phyloP scores from a whole-genome alignment of 2,888 invertebrate genomes.

The Lingula anatina region DNA sequence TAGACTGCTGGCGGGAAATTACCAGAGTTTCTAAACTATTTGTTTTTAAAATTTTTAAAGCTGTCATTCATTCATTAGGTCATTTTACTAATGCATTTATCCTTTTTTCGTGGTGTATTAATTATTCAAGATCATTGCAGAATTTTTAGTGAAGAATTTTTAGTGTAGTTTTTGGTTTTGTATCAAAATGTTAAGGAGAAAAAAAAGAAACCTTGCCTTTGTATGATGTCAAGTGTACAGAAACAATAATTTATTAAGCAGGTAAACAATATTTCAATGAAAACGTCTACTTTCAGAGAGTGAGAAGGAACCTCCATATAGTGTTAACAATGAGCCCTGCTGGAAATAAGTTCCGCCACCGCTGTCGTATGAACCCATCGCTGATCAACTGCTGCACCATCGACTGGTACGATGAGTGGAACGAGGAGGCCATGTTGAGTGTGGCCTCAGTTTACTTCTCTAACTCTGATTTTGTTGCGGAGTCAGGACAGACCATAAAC shows the following conservation, averaged over 20 bases:
- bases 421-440: constrained; percentile 45
- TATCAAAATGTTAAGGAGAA: no score
- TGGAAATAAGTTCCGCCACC: constrained; percentile 44
- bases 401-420: constrained; percentile 52
- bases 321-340: constrained; percentile 50
- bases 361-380: constrained; percentile 51
- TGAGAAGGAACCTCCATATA: constrained; percentile 46
- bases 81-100: no score
- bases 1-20: constrained; percentile 6
- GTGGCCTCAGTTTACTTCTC: constrained; percentile 49
- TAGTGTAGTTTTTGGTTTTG: no score
- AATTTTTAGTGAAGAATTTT: no score
- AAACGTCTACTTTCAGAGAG: constrained; percentile 22
- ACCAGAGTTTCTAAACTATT: no score
- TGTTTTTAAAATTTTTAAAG: background rate
- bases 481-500: constrained; percentile 29
- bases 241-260: no score
- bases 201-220: no score
- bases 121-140: no score
- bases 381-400: constrained; percentile 52
- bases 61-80: background rate
- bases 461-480: constrained; percentile 40
- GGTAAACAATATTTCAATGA: background rate
- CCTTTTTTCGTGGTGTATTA: no score
- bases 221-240: no score